Evolutionary conservation across 2,113 vertebrate species (phyloP).

Genomic region (Antigone vipio): DNA sequence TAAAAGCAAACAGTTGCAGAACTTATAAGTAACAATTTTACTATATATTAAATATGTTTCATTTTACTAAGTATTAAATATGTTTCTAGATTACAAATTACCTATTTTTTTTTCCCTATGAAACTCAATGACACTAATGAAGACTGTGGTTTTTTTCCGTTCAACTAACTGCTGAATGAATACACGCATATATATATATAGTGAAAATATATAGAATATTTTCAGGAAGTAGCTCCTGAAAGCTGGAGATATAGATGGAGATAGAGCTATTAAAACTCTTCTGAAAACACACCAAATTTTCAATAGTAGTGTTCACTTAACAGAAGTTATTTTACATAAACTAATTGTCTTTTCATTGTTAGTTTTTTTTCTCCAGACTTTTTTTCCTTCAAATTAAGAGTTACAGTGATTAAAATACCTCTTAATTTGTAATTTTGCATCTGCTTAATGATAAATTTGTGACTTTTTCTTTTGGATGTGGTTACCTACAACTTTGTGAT

Average conservation of each 20-base stretch:
- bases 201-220: background rate
- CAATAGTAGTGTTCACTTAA: background rate
- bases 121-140: background rate
- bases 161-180: background rate
- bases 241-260: background rate
- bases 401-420: background rate
- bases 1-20: background rate
- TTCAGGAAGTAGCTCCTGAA: background rate
- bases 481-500: background rate
- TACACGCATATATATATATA: background rate
- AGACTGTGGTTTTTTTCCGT: background rate
- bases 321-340: background rate
- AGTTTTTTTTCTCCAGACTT: background rate
- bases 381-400: background rate
- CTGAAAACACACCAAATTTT: background rate
- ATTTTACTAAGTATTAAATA: background rate
- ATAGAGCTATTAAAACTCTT: background rate
- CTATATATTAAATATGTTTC: background rate
- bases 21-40: background rate
- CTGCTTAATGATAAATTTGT: background rate
- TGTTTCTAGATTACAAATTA: background rate
- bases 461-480: background rate
- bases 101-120: background rate
- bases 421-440: background rate
- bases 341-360: background rate